A percentile compares a stretch with the other conserved stretches of the same genome.
Conservation (phyloP, 23 tunicate species). For the Styela clava region DNA sequence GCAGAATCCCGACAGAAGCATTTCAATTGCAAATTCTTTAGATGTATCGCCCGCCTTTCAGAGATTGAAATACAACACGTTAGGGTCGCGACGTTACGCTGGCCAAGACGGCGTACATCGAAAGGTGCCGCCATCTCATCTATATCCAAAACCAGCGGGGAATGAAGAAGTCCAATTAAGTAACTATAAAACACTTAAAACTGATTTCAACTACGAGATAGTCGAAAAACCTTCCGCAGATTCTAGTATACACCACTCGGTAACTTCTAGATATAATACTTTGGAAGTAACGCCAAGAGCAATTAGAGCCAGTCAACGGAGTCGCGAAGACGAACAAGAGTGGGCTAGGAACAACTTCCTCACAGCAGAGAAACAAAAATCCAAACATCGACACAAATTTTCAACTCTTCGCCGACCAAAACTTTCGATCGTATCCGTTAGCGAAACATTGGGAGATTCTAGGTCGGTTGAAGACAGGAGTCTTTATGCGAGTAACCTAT, state of each 20-base stretch:
- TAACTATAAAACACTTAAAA: background rate
- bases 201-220: background rate
- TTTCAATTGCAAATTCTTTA: background rate
- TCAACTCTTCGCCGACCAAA: background rate
- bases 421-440: background rate
- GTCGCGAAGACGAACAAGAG: constrained; percentile 2
- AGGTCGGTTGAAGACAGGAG: background rate
- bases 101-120: background rate
- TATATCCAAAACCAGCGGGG: background rate
- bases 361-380: background rate
- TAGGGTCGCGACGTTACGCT: background rate
- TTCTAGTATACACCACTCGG: background rate
- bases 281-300: background rate
- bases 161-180: background rate
- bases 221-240: background rate
- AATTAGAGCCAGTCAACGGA: background rate
- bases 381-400: background rate
- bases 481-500: background rate
- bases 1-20: background rate
- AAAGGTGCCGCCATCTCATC: background rate
- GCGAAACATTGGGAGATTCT: background rate
- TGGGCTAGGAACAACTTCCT: constrained; percentile 6
- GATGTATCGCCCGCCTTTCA: background rate
- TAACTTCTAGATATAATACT: background rate
- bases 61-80: background rate